phyloP scores from a whole-genome alignment of 2,888 invertebrate species.

The Leistus spinibarbis region DNA sequence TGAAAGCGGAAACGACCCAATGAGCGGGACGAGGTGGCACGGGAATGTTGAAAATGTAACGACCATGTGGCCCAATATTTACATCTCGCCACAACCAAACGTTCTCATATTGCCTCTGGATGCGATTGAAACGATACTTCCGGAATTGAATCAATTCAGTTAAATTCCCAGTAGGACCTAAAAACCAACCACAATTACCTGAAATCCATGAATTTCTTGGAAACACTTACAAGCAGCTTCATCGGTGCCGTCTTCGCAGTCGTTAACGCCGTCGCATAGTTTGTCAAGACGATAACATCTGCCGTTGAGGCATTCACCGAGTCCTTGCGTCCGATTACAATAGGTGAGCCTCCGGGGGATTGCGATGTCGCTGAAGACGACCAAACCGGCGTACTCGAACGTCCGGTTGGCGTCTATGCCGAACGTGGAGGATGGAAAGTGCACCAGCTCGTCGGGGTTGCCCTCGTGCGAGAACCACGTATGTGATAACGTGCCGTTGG shows the following conservation, averaged over 20 bases:
- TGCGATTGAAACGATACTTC: conserved; percentile 84
- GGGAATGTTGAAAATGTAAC: conserved; percentile 83
- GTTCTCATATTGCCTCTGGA: conserved; percentile 91
- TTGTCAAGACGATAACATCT: conserved; percentile 77
- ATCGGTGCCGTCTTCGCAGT: conserved; percentile 87
- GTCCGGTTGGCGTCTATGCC: conserved; percentile 94
- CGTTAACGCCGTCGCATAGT: conserved; percentile 76
- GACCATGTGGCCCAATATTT: conserved; percentile 90
- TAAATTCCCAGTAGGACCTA: conserved; percentile 66
- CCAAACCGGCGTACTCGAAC: conserved; percentile 86
- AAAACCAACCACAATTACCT: background rate
- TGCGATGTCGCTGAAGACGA: conserved; percentile 89
- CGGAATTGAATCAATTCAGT: conserved; percentile 77
- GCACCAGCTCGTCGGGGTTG: conserved; percentile 82
- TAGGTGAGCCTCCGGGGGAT: conserved; percentile 69
- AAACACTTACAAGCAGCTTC: conserved; percentile 77
- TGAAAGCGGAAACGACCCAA: conserved; percentile 93
- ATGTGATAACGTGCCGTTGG: conserved; percentile 82
- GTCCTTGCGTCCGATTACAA: conserved; percentile 77
- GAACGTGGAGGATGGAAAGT: conserved; percentile 87
- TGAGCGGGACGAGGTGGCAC: conserved; percentile 85
- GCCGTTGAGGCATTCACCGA: conserved; percentile 80
- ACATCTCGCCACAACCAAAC: conserved; percentile 96
- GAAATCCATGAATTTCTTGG: background rate
- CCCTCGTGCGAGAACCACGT: conserved; percentile 86